Evolutionary conservation across 2,797 vertebrate genomes (phyloP).

Genomic region (Sebastes variabilis): DNA sequence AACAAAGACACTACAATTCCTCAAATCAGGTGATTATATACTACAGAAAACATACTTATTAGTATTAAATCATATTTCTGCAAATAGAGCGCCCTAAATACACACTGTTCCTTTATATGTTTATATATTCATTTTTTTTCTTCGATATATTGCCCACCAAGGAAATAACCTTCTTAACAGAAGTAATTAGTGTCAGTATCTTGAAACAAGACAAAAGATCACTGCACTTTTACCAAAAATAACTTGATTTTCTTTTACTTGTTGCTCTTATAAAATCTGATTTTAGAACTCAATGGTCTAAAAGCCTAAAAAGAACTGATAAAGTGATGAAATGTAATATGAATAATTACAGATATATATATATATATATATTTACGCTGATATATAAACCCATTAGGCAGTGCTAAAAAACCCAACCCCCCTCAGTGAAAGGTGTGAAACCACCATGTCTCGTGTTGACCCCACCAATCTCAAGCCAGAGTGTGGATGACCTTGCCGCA

Average conservation of each 20-base stretch:
- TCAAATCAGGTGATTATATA: too few relatives aligned
- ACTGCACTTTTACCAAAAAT: not conserved
- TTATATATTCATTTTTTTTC: too few relatives aligned
- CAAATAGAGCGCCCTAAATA: too few relatives aligned
- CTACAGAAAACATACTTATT: too few relatives aligned
- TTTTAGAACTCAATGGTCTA: not conserved
- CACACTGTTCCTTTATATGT: too few relatives aligned
- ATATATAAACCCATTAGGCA: not conserved
- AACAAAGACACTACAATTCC: too few relatives aligned
- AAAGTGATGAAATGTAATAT: not conserved
- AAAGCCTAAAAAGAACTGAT: not conserved
- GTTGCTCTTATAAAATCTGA: not conserved
- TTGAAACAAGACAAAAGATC: not conserved
- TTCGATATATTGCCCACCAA: not conserved
- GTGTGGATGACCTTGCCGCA: slow-evolving; percentile 9
- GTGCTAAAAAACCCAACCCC: slow-evolving; percentile 52
- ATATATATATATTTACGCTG: not conserved
- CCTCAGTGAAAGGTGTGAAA: slow-evolving; percentile 85
- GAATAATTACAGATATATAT: not conserved
- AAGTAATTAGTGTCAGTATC: not conserved
- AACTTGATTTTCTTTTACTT: not conserved
- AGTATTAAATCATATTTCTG: too few relatives aligned
- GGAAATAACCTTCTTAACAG: not conserved
- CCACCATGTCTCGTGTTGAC: slow-evolving; percentile 82
- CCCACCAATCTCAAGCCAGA: slow-evolving; percentile 80